Evolutionary conservation across 1,140 invertebrate species (phyloP).

Genomic region (Cyclargus thomasi): DNA sequence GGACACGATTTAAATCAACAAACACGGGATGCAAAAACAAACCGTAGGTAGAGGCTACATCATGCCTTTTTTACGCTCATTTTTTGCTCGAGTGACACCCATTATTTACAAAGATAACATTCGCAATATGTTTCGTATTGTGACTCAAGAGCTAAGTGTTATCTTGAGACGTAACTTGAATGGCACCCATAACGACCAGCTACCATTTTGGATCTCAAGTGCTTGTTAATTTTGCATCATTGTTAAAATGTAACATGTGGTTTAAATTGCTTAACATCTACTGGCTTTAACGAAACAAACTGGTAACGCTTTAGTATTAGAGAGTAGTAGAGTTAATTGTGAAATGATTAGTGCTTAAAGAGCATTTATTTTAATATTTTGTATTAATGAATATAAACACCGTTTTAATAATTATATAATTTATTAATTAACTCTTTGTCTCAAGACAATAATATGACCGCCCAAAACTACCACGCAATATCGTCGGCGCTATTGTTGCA

Average conservation of each 20-base stretch:
- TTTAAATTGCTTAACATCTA: neutral
- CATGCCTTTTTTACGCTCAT: neutral
- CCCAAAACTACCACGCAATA: no score
- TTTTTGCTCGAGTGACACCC: conserved; percentile 2
- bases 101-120: conserved; percentile 5
- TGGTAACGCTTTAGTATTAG: no score
- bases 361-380: no score
- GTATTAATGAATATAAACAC: no score
- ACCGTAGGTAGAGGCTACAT: conserved; percentile 1
- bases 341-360: no score
- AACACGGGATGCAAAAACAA: neutral
- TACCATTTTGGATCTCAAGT: neutral
- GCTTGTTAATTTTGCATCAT: neutral
- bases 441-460: no score
- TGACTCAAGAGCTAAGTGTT: conserved; percentile 7
- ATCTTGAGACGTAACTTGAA: neutral
- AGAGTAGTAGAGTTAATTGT: no score
- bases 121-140: conserved; percentile 4
- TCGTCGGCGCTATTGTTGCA: no score
- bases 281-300: no score
- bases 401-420: no score
- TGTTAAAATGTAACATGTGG: conserved; percentile 1
- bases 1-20: neutral
- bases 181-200: neutral
- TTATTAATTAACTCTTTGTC: no score